Evolutionary conservation across 2,888 invertebrate species (phyloP).

Genomic region (Ornithoptera alexandrae): DNA sequence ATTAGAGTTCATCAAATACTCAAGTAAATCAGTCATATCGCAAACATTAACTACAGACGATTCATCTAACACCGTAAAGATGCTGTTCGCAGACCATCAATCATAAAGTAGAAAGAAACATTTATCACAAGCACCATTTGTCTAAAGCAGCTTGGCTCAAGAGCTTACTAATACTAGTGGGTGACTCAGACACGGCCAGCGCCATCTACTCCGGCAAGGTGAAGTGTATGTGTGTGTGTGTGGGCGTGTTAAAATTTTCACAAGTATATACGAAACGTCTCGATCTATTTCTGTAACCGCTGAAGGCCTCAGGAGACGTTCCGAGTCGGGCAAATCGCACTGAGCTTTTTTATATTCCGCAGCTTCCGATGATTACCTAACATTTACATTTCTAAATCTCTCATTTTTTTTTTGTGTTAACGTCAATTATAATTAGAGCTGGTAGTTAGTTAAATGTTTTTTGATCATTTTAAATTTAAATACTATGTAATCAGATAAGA

Average conservation of each 20-base stretch:
- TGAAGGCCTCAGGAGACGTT: constrained; percentile 68
- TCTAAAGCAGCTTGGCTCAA: constrained; percentile 33
- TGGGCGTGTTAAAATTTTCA: constrained; percentile 71
- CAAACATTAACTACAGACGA: neutral
- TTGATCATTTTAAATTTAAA: neutral
- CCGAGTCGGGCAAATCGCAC: constrained; percentile 42
- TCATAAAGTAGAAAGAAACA: constrained; percentile 13
- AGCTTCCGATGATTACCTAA: constrained; percentile 68
- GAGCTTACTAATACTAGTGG: constrained; percentile 36
- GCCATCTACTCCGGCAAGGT: constrained; percentile 74
- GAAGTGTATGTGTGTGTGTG: constrained; percentile 61
- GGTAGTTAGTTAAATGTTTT: neutral
- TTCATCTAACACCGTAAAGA: neutral
- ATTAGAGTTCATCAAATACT: neutral
- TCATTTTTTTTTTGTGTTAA: neutral
- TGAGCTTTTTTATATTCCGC: constrained; percentile 53
- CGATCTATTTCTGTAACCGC: constrained; percentile 69
- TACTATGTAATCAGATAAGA: constrained; percentile 32
- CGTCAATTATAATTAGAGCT: neutral
- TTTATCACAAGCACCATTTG: constrained; percentile 28
- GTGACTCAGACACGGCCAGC: constrained; percentile 70
- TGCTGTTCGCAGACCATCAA: constrained; percentile 26
- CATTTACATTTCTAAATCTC: constrained; percentile 29
- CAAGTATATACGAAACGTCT: constrained; percentile 74
- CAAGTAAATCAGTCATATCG: neutral